A percentile compares a stretch with the other conserved stretches of the same genome.
Evolutionary conservation across 2,888 invertebrate species (phyloP).

Genomic region (Therioaphis trifolii): DNA sequence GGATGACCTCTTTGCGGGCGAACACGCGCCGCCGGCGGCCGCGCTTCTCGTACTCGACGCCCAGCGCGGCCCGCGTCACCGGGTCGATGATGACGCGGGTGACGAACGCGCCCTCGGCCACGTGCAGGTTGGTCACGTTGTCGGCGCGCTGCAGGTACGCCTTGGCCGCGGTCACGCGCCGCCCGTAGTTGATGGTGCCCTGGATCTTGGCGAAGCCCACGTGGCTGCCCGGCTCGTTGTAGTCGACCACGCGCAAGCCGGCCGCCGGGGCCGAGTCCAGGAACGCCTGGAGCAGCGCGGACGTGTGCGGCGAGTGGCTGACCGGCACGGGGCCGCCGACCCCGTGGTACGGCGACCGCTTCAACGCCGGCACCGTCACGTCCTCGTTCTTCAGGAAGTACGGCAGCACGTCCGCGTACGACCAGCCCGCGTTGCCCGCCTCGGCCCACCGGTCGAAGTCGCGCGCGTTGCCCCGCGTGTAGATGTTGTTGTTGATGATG

Average conservation of each 20-base stretch:
- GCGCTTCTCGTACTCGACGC: conserved; percentile 72
- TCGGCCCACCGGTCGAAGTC: conserved; percentile 67
- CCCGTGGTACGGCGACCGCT: conserved; percentile 65
- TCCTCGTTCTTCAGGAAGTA: conserved; percentile 66
- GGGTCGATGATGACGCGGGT: conserved; percentile 73
- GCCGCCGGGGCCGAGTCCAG: conserved; percentile 76
- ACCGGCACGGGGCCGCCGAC: conserved; percentile 63
- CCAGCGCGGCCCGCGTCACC: conserved; percentile 71
- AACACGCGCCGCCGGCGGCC: conserved; percentile 70
- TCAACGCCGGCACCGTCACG: conserved; percentile 65
- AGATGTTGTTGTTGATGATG: conserved; percentile 67
- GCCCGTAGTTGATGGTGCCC: conserved; percentile 69
- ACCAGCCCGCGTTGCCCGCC: conserved; percentile 67
- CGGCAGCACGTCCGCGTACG: conserved; percentile 66
- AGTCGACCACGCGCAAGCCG: conserved; percentile 73
- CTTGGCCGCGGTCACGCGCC: conserved; percentile 71
- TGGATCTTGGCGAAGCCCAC: conserved; percentile 72
- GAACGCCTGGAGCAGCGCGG: conserved; percentile 76
- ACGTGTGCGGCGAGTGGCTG: conserved; percentile 68
- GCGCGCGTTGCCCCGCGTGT: conserved; percentile 66
- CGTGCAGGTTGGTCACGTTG: conserved; percentile 73
- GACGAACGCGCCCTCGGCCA: conserved; percentile 72
- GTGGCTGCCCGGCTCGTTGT: conserved; percentile 66
- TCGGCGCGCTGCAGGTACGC: conserved; percentile 73
- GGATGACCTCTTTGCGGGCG: conserved; percentile 77